Conservation (phyloP, 1,140 invertebrate species). For the Lucilia cuprina region DNA sequence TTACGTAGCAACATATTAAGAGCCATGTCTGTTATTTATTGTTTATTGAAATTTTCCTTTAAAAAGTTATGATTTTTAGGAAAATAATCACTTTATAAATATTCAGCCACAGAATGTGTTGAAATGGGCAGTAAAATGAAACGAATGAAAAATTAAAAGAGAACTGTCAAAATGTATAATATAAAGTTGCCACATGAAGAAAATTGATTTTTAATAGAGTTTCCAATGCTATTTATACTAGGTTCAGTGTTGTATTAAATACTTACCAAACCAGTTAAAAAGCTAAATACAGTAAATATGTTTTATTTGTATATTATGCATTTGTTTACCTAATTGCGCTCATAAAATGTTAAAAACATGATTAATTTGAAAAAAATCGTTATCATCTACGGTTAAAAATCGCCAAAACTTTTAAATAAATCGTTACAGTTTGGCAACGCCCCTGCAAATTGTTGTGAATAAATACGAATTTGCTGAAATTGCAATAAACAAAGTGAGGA, state of each 20-base stretch:
- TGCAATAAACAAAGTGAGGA: neutral
- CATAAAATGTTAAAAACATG: no score
- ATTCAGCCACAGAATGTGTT: neutral
- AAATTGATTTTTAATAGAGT: no score
- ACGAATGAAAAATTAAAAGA: slow-evolving; percentile 31
- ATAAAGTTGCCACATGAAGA: neutral
- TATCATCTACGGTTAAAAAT: no score
- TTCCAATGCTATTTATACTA: no score
- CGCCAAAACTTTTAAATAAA: neutral
- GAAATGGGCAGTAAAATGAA: slow-evolving; percentile 45
- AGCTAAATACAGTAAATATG: no score
- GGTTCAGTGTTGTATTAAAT: no score
- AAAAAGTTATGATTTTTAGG: neutral
- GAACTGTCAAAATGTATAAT: neutral
- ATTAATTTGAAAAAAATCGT: no score
- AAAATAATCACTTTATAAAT: neutral
- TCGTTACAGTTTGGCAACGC: neutral
- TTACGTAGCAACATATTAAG: slow-evolving; percentile 36
- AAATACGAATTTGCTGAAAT: neutral
- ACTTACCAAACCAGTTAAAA: no score
- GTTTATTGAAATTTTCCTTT: neutral
- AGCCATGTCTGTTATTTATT: slow-evolving; percentile 35
- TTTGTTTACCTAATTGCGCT: no score
- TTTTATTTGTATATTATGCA: no score
- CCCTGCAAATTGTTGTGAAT: neutral